A percentile compares a stretch with the other conserved stretches of the same genome.
These are phyloP conservation scores for Plemyria rubiginata DNA, from an alignment of 2,888 invertebrate genomes.

Conservation along the genomic window DNA sequence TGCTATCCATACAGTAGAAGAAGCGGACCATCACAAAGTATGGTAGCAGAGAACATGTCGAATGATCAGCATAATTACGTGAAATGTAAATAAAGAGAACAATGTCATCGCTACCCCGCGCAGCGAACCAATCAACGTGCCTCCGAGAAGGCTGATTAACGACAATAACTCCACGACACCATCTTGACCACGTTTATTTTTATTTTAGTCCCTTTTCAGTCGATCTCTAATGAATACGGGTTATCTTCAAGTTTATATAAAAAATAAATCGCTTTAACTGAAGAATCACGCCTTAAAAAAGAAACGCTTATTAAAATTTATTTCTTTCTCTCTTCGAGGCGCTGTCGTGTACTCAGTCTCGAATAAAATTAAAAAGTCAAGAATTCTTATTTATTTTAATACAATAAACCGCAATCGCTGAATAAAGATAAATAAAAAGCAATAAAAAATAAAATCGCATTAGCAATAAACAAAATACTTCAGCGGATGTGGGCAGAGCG, in stretches of 20 bases:
- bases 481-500: constrained; percentile 84
- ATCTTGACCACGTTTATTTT: constrained; percentile 79
- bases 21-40: constrained; percentile 34
- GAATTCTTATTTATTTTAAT: constrained; percentile 86
- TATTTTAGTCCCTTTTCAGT: constrained; percentile 81
- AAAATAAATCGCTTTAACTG: constrained; percentile 85
- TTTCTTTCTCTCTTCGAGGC: constrained; percentile 82
- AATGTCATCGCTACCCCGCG: constrained; percentile 50
- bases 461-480: constrained; percentile 86
- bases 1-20: constrained; percentile 6
- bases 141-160: constrained; percentile 75
- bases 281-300: constrained; percentile 85
- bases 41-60: constrained; percentile 46
- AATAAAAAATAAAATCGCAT: constrained; percentile 85
- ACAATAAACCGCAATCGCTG: constrained; percentile 85
- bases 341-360: constrained; percentile 81
- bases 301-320: constrained; percentile 85
- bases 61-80: constrained; percentile 64
- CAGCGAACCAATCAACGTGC: constrained; percentile 71
- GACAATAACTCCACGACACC: constrained; percentile 81
- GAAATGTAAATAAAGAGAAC: constrained; percentile 70
- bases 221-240: constrained; percentile 85
- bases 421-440: constrained; percentile 85
- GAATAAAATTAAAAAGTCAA: constrained; percentile 85
- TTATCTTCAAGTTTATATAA: constrained; percentile 84